Evolutionary conservation across 2,113 vertebrate genomes (phyloP).

Genomic region (Condylura cristata): DNA sequence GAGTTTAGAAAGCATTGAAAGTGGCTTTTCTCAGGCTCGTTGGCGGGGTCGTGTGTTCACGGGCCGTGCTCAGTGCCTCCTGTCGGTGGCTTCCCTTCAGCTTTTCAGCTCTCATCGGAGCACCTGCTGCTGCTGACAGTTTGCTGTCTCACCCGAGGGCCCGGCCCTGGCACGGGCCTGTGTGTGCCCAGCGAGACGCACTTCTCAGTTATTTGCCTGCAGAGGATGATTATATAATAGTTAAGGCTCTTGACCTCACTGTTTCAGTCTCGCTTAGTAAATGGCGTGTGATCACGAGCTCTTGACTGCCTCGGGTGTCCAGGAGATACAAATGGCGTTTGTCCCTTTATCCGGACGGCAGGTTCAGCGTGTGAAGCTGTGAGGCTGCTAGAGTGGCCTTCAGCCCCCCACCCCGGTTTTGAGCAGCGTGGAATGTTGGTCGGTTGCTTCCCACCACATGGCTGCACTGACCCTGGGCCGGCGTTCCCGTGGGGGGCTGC

Average conservation of each 20-base stretch:
- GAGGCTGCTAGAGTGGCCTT: neutral
- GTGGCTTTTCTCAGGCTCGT: neutral
- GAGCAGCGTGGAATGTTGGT: neutral
- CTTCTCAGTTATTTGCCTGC: neutral
- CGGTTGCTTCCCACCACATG: neutral
- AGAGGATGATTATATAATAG: conserved; percentile 31
- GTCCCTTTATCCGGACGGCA: neutral
- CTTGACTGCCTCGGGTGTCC: neutral
- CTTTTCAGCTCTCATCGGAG: neutral
- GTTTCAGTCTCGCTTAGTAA: neutral
- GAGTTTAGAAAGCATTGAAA: neutral
- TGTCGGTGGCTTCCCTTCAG: accelerated
- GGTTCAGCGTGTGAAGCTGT: neutral
- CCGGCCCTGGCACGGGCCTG: no score
- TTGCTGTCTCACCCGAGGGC: neutral
- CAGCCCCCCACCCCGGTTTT: neutral
- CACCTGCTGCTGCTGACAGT: neutral
- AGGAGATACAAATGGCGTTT: neutral
- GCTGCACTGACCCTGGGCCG: neutral
- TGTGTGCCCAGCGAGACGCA: neutral
- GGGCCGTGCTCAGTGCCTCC: neutral
- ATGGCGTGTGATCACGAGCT: conserved; percentile 28
- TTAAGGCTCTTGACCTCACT: conserved; percentile 18
- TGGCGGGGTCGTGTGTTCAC: neutral
- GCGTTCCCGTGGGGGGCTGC: accelerated